Evolutionary conservation across 2,888 invertebrate genomes (phyloP).

Genomic region (Caenorhabditis sp.): DNA sequence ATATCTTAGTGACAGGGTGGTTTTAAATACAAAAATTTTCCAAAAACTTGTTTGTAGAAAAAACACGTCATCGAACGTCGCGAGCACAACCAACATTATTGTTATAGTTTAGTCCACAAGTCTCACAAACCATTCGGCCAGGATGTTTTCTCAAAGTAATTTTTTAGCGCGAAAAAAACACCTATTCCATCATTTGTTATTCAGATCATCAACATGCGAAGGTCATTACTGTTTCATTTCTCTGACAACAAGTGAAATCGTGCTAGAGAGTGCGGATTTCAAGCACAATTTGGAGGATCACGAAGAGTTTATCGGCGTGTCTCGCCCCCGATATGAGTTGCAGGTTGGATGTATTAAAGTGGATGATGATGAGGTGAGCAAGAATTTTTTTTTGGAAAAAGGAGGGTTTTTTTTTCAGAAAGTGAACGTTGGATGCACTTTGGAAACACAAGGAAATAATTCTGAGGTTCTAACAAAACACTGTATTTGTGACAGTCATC

Average conservation of each 20-base stretch:
- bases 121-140: constrained; percentile 62
- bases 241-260: constrained; percentile 65
- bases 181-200: constrained; percentile 4
- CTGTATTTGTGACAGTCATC: constrained; percentile 67
- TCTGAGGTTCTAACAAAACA: constrained; percentile 60
- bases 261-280: constrained; percentile 62
- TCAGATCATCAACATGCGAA: constrained; percentile 67
- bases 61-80: constrained; percentile 62
- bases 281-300: constrained; percentile 60
- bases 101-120: constrained; percentile 63
- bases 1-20: too few species aligned
- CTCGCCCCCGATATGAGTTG: constrained; percentile 59
- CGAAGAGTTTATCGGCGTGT: constrained; percentile 57
- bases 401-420: constrained; percentile 52
- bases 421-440: constrained; percentile 63
- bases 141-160: constrained; percentile 65
- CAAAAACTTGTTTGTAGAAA: constrained; percentile 42
- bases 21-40: too few species aligned
- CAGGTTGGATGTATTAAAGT: constrained; percentile 69
- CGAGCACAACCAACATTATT: constrained; percentile 62
- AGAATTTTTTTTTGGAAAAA: not conserved
- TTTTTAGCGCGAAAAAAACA: not conserved
- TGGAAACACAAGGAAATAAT: constrained; percentile 60
- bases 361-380: constrained; percentile 61
- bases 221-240: constrained; percentile 69